Base-by-base conservation (phyloP, 2,888 invertebrate species). In the Ichneumon xanthorius region DNA sequence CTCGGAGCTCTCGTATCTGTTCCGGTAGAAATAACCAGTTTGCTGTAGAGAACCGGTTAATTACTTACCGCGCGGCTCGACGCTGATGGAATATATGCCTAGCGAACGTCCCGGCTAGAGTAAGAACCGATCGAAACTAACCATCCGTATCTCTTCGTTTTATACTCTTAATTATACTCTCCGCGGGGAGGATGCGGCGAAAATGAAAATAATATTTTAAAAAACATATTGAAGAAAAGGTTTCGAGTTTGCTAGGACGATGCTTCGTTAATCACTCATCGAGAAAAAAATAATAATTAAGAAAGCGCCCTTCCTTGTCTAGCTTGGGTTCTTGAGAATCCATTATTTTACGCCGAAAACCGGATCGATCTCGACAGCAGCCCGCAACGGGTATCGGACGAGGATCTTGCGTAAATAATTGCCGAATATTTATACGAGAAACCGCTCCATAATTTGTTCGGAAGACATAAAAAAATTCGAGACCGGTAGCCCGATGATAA, bases 11-110 rank as follows among this genome's bases (percentile, higher is more conserved):
- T 53, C 50, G 22, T 53, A 9, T 55, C 16, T 33, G 22, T 26
- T 68, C 61, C 45, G 55, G 48, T 53, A 33, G 76, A 67, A 73
- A 73, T 72, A 85, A 82, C 85, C 82, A 80, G 85, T 85, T 82
- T 82, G 72, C 82, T 53, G 72, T 48, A 65, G 80, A 68, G 82
- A 85, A 85, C 85, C 85, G 85, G 85, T 85, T 85, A 82, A 85
- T 85, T 85, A 80, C 85, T 85, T 85, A 80, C 85, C 68, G 58
- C 80, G 76, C 22, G 53, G 65, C 50, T 55, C 80, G 80, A 77
- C 50, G 80, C 53, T 61, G 80, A 80, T 72, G 82, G 77, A 40
- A 77, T 58, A 65, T 19, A 14, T 45, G 77, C 63, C 61, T 14
- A 33, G 58, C 55, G 37, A 58, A n/a, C 19, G 22, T 40, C 40